A percentile compares a stretch with the other conserved stretches of the same genome.
Conservation (phyloP, 2,797 vertebrate genomes). For the Falco berigora region DNA sequence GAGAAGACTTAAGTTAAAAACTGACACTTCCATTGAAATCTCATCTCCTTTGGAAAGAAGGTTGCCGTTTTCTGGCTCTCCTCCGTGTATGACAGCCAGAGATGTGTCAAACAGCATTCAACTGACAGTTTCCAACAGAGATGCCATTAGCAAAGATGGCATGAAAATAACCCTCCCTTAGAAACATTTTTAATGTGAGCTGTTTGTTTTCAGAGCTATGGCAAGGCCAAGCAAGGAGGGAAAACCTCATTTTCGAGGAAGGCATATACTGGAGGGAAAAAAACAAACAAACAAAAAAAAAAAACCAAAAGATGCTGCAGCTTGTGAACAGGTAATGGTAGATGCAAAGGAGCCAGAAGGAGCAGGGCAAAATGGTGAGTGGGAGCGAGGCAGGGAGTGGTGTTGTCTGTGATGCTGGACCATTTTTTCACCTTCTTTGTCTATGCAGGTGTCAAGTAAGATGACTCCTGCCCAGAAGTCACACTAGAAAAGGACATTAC, state of each 20-base stretch:
- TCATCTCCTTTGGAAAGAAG: conserved; percentile 69
- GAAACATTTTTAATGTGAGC: conserved; percentile 16
- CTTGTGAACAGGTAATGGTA: background rate
- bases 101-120: conserved; percentile 62
- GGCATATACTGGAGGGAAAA: background rate
- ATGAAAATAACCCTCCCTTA: conserved; percentile 64
- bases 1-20: conserved; percentile 70
- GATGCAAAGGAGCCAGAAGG: background rate
- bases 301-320: background rate
- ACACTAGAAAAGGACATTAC: background rate
- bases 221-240: background rate
- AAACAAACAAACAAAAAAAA: background rate
- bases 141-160: conserved; percentile 64
- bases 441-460: background rate
- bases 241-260: background rate
- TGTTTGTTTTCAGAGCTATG: conserved; percentile 30
- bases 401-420: rapidly evolving
- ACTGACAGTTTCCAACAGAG: conserved; percentile 63
- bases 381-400: background rate
- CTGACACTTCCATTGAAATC: conserved; percentile 72
- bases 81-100: conserved; percentile 53
- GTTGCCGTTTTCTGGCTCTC: conserved; percentile 64
- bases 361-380: background rate
- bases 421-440: background rate
- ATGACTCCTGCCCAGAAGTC: background rate